These are phyloP conservation scores for Drosophila navojoa DNA, from an alignment of 1,140 invertebrate species.

Conservation along the genomic window DNA sequence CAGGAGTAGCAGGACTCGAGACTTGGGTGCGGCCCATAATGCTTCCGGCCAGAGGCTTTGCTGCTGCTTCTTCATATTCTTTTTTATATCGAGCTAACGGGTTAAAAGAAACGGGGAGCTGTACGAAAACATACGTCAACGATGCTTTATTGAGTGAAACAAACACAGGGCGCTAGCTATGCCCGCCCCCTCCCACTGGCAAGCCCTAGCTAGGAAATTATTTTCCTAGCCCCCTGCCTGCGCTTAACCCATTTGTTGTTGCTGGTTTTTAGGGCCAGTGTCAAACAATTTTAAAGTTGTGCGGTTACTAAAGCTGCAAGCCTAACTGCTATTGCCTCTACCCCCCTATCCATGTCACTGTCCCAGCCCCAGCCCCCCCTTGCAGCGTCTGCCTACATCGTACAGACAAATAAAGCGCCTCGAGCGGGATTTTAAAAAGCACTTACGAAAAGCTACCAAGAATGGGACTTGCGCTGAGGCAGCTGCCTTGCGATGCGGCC, in stretches of 20 bases:
- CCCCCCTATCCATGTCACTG: slow-evolving; percentile 5
- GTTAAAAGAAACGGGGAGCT: slow-evolving; percentile 6
- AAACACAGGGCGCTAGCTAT: slow-evolving; percentile 42
- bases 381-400: background rate
- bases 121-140: slow-evolving; percentile 63
- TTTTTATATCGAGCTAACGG: slow-evolving; percentile 48
- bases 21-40: slow-evolving; percentile 22
- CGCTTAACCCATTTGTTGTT: background rate
- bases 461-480: slow-evolving; percentile 3
- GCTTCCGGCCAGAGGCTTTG: slow-evolving; percentile 41
- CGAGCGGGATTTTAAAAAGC: slow-evolving; percentile 77
- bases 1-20: slow-evolving; percentile 10
- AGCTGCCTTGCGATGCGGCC: background rate
- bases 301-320: slow-evolving; percentile 63
- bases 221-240: background rate
- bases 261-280: slow-evolving; percentile 22
- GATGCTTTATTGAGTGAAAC: slow-evolving; percentile 78
- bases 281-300: slow-evolving; percentile 77
- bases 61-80: slow-evolving; percentile 52
- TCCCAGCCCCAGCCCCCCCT: background rate
- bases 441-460: slow-evolving; percentile 68
- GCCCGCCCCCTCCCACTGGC: background rate
- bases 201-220: background rate
- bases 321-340: slow-evolving; percentile 37
- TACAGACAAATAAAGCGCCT: slow-evolving; percentile 72